Evolutionary conservation across 2,888 invertebrate genomes (phyloP), one percentile per base, ranked within the genome.

Genomic region (Rugalucina vietnamica): DNA sequence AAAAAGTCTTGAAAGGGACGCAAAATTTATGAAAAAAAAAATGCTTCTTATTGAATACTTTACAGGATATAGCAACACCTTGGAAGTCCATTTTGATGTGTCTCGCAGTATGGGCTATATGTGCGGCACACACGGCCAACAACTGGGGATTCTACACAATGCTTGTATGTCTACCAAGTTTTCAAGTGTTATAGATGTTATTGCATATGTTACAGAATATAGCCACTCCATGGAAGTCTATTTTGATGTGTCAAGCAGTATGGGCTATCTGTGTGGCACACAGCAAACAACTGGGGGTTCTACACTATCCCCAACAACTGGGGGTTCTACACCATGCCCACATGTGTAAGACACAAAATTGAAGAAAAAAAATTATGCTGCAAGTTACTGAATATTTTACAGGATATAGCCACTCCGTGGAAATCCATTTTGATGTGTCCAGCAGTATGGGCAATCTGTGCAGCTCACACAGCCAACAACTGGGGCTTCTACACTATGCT

Each of bases 131-230:
- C 87, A 93, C 95, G 82, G 91, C 92, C 76, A 94, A 94, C 89
- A 95, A 95, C 92, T 95, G 95, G 95, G 95, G 95, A 8, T 95
- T 95, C 90, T 95, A 95, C 90, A 95, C 95, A 0, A 93, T 95
- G 93, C 92, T 95, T 14, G 95, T 95, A 2, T 93, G 94, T 65
- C 91, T 95, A 65, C 95, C 95, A 1, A 94, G 91, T 54, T 95
- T n/a, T n/a, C n/a, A n/a, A n/a, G n/a, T n/a, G n/a, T n/a, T n/a
- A n/a, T n/a, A n/a, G n/a, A n/a, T n/a, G n/a, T n/a, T n/a, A n/a
- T n/a, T n/a, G n/a, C n/a, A 49, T 70, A 27, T 57, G 37, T 85
- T 88, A 36, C 83, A 90, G 90, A 71, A 83, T 32, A 39, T 90
- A 8, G 5, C 82, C 0, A 90, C 90, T 4, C 92, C 92, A 0